Conservation (phyloP, 1,140 invertebrate species). For the Onthophagus taurus region DNA sequence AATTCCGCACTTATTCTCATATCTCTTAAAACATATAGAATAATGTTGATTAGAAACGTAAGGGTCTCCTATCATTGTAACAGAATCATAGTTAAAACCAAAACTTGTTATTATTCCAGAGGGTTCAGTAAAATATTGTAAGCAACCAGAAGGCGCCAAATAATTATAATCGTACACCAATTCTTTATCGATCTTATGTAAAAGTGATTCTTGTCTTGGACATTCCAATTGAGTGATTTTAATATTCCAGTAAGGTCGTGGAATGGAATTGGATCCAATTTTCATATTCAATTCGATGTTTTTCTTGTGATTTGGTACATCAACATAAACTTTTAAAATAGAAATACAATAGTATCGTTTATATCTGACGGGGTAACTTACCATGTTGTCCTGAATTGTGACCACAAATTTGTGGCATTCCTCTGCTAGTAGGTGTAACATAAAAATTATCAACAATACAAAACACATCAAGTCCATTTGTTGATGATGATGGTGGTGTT, state of each 20-base stretch:
- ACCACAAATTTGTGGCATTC: too few relatives aligned
- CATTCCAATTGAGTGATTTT: slow-evolving; percentile 2
- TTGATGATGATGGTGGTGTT: too few relatives aligned
- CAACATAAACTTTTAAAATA: not conserved
- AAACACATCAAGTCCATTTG: too few relatives aligned
- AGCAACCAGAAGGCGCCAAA: not conserved
- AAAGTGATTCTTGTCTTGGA: not conserved
- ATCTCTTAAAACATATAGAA: not conserved
- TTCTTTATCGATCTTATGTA: not conserved
- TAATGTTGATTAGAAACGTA: not conserved
- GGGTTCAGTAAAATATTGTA: not conserved
- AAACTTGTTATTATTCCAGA: not conserved
- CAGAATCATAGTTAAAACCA: not conserved
- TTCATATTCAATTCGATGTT: not conserved
- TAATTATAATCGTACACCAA: not conserved
- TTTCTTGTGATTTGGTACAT: not conserved
- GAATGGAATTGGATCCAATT: not conserved
- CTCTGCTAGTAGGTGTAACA: too few relatives aligned
- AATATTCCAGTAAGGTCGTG: not conserved
- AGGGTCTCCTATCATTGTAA: too few relatives aligned
- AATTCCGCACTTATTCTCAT: not conserved
- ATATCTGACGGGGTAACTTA: not conserved
- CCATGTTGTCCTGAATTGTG: too few relatives aligned
- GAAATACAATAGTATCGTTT: not conserved
- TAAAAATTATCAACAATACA: too few relatives aligned